Evolutionary conservation across 2,113 vertebrate genomes (phyloP).

Genomic region (Leiothrix lutea): DNA sequence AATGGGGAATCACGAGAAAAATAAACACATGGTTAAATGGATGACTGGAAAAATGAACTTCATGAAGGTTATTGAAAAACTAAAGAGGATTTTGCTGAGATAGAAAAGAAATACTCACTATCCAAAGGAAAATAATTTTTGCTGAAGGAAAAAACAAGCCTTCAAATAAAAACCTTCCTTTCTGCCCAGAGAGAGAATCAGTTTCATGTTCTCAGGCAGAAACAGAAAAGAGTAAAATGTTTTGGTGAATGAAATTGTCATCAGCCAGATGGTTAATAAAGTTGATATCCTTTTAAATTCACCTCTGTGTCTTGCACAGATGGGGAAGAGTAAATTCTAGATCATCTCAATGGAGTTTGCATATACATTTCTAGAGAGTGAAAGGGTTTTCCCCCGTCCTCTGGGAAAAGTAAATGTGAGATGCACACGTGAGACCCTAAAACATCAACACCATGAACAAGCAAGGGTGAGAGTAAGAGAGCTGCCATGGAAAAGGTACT

Average conservation of each 20-base stretch:
- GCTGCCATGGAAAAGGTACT: accelerated
- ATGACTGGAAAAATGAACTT: not conserved
- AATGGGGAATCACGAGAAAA: not conserved
- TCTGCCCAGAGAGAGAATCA: not conserved
- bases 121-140: not conserved
- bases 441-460: not conserved
- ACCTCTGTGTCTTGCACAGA: not conserved
- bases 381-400: not conserved
- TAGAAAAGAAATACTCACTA: not conserved
- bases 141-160: not conserved
- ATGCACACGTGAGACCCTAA: not conserved
- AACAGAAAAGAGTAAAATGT: not conserved
- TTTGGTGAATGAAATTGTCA: not conserved
- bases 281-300: not conserved
- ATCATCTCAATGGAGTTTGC: not conserved
- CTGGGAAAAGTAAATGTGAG: not conserved
- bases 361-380: not conserved
- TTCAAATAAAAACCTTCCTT: not conserved
- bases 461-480: not conserved
- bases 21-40: conserved; percentile 5
- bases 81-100: not conserved
- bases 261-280: not conserved
- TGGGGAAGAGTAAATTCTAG: conserved; percentile 21
- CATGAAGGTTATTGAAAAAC: not conserved
- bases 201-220: not conserved